Conservation (phyloP, 2,797 vertebrate species). For the Staurois parvus region DNA sequence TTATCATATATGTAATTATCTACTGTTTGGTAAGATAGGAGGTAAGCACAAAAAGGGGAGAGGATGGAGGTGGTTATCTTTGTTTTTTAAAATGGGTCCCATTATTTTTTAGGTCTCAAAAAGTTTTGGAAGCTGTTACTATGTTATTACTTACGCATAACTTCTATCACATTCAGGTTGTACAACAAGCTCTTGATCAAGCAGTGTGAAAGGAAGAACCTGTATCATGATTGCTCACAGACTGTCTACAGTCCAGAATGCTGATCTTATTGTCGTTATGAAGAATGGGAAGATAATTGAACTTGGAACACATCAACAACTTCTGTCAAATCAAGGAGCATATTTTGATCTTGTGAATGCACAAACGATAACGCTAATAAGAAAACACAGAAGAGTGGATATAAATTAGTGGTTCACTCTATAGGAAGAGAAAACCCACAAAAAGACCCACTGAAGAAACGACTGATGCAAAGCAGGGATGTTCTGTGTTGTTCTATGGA, state of each 20-base stretch:
- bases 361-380: conserved; percentile 65
- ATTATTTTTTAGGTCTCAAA: too few relatives aligned
- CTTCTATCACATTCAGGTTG: conserved; percentile 33
- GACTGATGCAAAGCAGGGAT: too few relatives aligned
- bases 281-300: conserved; percentile 66
- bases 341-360: conserved; percentile 77
- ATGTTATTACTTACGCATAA: background rate
- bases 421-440: too few relatives aligned
- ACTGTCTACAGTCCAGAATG: conserved; percentile 23
- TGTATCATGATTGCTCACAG: conserved; percentile 12
- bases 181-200: conserved; percentile 39
- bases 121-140: too few relatives aligned
- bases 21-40: too few relatives aligned
- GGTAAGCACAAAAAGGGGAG: too few relatives aligned
- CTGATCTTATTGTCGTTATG: conserved; percentile 55
- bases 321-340: conserved; percentile 67
- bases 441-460: too few relatives aligned
- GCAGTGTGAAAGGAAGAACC: conserved; percentile 48
- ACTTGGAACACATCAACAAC: conserved; percentile 69
- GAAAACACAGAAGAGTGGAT: background rate
- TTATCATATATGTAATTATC: too few relatives aligned
- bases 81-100: too few relatives aligned
- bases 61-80: too few relatives aligned
- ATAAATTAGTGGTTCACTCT: too few relatives aligned
- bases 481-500: too few relatives aligned